Percentiles rank a stretch among this genome's conserved stretches.
Conservation (phyloP, 2,113 vertebrate species). For the Nipponia nippon region DNA sequence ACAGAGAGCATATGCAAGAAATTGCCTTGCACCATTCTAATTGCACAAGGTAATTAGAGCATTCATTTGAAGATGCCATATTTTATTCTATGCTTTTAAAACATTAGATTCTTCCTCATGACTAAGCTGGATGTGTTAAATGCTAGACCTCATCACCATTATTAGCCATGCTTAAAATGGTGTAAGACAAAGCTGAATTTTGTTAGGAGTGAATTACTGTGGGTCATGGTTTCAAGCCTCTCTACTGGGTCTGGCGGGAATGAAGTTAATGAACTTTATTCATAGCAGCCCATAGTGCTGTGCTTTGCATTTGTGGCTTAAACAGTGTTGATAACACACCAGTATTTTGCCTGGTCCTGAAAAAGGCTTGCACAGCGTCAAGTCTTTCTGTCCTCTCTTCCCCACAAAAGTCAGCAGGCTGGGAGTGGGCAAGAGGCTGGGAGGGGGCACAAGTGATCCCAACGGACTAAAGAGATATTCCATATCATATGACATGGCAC, state of each 20-base stretch:
- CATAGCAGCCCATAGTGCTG: background rate
- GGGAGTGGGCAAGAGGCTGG: background rate
- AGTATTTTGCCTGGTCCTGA: background rate
- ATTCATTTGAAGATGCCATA: rapidly evolving
- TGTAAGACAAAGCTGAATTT: background rate
- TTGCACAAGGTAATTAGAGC: background rate
- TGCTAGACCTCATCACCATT: background rate
- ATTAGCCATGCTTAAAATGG: background rate
- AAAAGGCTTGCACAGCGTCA: rapidly evolving
- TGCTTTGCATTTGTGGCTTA: background rate
- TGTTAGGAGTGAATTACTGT: background rate
- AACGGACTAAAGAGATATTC: background rate
- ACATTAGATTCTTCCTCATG: background rate
- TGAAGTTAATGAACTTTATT: background rate
- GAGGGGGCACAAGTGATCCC: no score
- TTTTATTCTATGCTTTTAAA: background rate
- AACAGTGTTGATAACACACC: background rate
- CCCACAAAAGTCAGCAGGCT: background rate
- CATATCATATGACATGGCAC: no score
- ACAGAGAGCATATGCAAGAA: background rate
- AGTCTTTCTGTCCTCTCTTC: background rate
- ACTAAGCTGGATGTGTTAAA: background rate
- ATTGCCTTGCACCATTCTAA: background rate
- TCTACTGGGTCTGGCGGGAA: background rate
- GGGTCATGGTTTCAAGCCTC: background rate